phyloP scores from a whole-genome alignment of 2,888 invertebrate species.

The Drepanosiphum platanoidis region DNA sequence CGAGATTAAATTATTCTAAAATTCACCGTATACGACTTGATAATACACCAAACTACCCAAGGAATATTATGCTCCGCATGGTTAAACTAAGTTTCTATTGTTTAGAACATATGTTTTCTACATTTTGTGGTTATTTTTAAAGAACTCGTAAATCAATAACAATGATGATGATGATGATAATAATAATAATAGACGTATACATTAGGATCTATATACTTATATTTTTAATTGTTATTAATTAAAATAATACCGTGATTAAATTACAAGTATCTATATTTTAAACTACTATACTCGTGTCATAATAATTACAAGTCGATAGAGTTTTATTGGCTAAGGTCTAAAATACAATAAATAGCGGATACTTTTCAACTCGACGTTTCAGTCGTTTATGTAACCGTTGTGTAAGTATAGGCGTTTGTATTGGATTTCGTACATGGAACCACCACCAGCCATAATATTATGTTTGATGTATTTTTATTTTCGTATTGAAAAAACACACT shows the following conservation, averaged over 20 bases:
- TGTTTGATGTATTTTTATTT: no score
- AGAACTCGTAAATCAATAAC: background rate
- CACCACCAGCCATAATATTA: no score
- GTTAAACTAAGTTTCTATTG: no score
- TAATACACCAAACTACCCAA: no score
- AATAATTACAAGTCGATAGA: background rate
- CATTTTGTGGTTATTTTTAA: background rate
- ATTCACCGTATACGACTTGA: no score
- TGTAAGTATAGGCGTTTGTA: no score
- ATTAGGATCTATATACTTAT: background rate
- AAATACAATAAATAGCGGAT: no score
- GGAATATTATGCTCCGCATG: no score
- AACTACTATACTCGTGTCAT: background rate
- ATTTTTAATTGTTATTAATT: background rate
- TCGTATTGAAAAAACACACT: no score
- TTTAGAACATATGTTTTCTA: no score
- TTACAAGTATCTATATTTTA: background rate
- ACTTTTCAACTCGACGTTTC: background rate
- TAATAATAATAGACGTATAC: slow-evolving; percentile 1
- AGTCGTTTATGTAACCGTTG: background rate
- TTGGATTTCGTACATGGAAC: no score
- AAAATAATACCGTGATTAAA: background rate
- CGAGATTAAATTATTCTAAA: no score
- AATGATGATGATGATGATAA: background rate
- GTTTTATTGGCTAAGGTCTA: background rate